These are phyloP conservation scores for Suncus etruscus DNA, from an alignment of 2,113 vertebrate genomes.

Conservation along the genomic window DNA sequence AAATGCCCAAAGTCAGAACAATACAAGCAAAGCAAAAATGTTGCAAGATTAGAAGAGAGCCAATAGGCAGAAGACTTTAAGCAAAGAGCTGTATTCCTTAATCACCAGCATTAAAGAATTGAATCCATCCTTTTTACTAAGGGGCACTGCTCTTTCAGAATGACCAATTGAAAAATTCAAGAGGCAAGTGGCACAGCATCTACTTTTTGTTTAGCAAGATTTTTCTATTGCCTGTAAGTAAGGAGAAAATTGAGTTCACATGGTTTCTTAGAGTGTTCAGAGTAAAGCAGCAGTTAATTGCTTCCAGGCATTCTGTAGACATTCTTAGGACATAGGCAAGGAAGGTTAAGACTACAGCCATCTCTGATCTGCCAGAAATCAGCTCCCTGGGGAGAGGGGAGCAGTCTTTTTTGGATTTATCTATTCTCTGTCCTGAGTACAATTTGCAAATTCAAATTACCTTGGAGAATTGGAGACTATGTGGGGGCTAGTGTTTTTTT, in stretches of 20 bases:
- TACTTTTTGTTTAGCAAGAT: slow-evolving; percentile 29
- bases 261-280: neutral
- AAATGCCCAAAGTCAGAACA: neutral
- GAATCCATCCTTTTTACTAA: slow-evolving; percentile 44
- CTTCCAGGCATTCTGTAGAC: neutral
- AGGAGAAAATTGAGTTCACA: neutral
- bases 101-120: slow-evolving; percentile 44
- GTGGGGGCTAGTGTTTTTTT: neutral
- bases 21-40: neutral
- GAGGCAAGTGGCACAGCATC: neutral
- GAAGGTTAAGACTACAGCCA: neutral
- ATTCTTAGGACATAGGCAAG: no score
- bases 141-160: neutral
- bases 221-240: neutral
- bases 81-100: neutral
- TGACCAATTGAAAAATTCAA: neutral
- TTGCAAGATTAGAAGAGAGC: neutral
- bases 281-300: slow-evolving; percentile 37
- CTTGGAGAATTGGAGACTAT: neutral
- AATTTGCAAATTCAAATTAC: neutral
- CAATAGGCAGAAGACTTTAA: neutral
- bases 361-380: neutral
- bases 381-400: neutral
- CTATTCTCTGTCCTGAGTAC: neutral
- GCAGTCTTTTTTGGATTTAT: no score